Base-by-base conservation (phyloP, 2,797 vertebrate species). In the Propithecus perrieri region DNA sequence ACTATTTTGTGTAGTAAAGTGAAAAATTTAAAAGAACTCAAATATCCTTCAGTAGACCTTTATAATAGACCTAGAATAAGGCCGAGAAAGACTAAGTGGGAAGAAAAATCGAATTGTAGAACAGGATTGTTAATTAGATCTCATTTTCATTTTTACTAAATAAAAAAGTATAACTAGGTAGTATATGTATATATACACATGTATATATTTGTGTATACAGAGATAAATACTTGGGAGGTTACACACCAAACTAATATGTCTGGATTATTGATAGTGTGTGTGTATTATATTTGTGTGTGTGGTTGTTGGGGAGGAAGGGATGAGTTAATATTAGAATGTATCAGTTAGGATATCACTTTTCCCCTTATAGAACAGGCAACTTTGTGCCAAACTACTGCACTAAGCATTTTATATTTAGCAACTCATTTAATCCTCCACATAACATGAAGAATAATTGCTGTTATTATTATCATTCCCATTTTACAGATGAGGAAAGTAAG, bases 141-240 rank as follows among this genome's bases (percentile, higher is more conserved):
- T 95, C 61, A 95, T 55, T 92, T 89, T 71, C 81, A 76, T 88
- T 81, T 89, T 91, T 85, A 81, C 28, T 89, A 43, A 48, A 69
- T 83, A 71, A 85, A 85, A 30, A 35, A 6, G 72, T 69, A 85
- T 67, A 55, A 28, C 24, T 83, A 65, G 14, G 72, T 63, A 26
- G 18, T 55, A 79, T 26, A 30, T 87, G 33, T 43, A 69, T 67
- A 33, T 79, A 33, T 48, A 79, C 18, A 38, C 18, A 38, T 13
- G 33, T 41, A 24, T 12, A 14, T 55, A 26, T 79, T 84, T 90
- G 46, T 83, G 4, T 61, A 22, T 53, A 6, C 3, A 80, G 76
- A 80, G 43, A 55, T 85, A 50, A 89, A 91, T 71, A 3, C 13
- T 63, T 85, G 12, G 5, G 75, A 43, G 41, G 15, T 81, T 24